phyloP scores from a whole-genome alignment of 2,797 vertebrate genomes.

The Coendou prehensilis region DNA sequence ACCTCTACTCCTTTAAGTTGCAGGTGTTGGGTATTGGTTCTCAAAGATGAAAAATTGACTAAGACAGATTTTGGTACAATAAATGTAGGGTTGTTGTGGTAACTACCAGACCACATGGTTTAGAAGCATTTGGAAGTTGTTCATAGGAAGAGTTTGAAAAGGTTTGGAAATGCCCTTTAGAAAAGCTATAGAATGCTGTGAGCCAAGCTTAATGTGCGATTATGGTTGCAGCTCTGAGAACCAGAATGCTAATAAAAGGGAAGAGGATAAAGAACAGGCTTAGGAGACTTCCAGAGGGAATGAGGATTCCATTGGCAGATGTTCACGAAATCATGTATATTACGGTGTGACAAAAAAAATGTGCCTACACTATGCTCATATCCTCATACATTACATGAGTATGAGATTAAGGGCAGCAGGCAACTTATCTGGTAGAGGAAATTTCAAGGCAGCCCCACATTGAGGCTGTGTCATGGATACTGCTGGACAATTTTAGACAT shows the following conservation, averaged over 20 bases:
- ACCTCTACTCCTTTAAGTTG: neutral
- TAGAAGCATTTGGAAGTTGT: neutral
- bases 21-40: neutral
- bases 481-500: neutral
- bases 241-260: neutral
- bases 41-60: neutral
- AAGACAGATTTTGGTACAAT: neutral
- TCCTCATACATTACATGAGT: neutral
- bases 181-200: neutral
- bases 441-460: neutral
- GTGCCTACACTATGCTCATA: neutral
- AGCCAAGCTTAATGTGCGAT: neutral
- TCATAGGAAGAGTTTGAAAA: neutral
- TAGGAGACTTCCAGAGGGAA: too few species aligned
- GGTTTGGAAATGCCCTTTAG: neutral
- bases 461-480: neutral
- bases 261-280: too few species aligned
- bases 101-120: neutral
- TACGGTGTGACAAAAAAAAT: neutral
- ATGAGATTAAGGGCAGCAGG: neutral
- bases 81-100: neutral
- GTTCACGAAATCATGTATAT: too few species aligned
- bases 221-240: neutral
- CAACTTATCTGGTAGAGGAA: neutral
- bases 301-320: too few species aligned